Evolutionary conservation across 1,140 invertebrate species (phyloP).

Genomic region (Littorina saxatilis): DNA sequence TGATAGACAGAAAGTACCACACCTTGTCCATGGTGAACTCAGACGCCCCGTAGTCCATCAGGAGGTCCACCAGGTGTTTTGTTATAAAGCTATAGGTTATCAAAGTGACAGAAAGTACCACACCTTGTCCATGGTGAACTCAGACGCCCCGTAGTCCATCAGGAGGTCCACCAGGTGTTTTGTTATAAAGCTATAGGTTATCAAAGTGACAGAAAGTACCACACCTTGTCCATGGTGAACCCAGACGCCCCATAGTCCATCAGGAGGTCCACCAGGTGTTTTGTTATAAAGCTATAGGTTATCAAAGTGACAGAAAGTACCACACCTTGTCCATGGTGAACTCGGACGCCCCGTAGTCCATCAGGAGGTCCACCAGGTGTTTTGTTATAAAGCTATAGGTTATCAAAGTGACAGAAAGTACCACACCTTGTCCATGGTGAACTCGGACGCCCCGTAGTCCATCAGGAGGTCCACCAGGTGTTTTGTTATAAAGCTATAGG

Average conservation of each 20-base stretch:
- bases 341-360: conserved; percentile 63
- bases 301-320: too few species aligned
- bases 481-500: too few species aligned
- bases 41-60: conserved; percentile 62
- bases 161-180: conserved; percentile 54
- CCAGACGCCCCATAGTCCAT: conserved; percentile 65
- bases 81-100: too few species aligned
- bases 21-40: conserved; percentile 67
- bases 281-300: too few species aligned
- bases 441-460: conserved; percentile 63
- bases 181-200: too few species aligned
- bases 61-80: conserved; percentile 51
- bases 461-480: conserved; percentile 53
- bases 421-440: conserved; percentile 63
- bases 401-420: too few species aligned
- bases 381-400: too few species aligned
- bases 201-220: not conserved
- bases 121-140: conserved; percentile 66
- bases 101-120: not conserved
- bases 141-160: conserved; percentile 61
- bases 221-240: conserved; percentile 64
- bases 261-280: conserved; percentile 51
- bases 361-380: conserved; percentile 51
- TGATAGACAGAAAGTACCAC: conserved; percentile 1
- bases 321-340: conserved; percentile 64